These are phyloP conservation scores for Monarcha castaneiventris DNA, from an alignment of 2,113 vertebrate genomes.

Conservation along the genomic window DNA sequence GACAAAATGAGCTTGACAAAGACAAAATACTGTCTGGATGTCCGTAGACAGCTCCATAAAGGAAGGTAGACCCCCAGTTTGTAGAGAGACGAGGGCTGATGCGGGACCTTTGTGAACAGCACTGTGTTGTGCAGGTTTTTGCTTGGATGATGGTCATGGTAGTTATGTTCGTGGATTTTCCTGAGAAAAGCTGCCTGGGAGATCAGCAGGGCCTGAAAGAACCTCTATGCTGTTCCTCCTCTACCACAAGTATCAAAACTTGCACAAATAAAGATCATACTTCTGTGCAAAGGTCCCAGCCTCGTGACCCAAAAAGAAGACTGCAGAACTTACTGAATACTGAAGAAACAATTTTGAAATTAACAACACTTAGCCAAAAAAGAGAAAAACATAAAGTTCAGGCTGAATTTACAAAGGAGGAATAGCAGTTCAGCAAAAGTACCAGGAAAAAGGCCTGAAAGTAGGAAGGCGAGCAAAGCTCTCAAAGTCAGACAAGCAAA, in stretches of 20 bases:
- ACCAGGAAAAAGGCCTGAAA: not conserved
- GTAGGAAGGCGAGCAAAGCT: not conserved
- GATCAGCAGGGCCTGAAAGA: not conserved
- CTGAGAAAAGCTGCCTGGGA: not conserved
- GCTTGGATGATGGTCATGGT: not conserved
- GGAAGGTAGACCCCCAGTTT: not conserved
- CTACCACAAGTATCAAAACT: not conserved
- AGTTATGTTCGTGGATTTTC: not conserved
- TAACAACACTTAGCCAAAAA: not conserved
- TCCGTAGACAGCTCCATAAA: not conserved
- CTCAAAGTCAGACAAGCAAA: not conserved
- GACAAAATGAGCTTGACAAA: not conserved
- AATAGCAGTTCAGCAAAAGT: not conserved
- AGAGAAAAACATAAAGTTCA: not conserved
- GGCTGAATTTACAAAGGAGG: not conserved
- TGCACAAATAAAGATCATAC: not conserved
- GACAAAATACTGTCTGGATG: not conserved
- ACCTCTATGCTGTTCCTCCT: not conserved
- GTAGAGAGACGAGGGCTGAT: not conserved
- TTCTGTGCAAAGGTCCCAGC: not conserved
- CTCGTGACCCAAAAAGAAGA: not conserved
- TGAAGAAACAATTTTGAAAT: not conserved
- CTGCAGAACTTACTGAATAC: not conserved
- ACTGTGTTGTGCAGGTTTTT: not conserved
- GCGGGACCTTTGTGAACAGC: not conserved